Evolutionary conservation across 2,113 vertebrate species (phyloP).

Genomic region (Rhodinocichla rosea): DNA sequence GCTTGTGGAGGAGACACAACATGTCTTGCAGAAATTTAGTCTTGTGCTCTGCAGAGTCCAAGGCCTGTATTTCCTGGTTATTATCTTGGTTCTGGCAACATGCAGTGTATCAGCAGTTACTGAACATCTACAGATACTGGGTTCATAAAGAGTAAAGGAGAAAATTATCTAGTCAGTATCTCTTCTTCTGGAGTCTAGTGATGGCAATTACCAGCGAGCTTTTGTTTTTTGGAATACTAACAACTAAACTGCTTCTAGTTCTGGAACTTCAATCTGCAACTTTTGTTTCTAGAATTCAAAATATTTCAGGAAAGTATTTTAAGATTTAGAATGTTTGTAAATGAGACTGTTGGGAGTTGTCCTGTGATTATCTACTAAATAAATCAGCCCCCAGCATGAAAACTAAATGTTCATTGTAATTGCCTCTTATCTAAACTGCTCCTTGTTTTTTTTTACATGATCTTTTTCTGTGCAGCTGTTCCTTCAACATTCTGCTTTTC

Average conservation of each 20-base stretch:
- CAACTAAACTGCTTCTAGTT: background rate
- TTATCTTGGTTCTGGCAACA: background rate
- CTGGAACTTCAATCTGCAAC: background rate
- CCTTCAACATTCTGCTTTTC: constrained; percentile 6
- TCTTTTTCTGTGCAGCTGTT: background rate
- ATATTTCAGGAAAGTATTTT: background rate
- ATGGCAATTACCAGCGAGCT: background rate
- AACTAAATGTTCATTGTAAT: background rate
- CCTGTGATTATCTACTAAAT: background rate
- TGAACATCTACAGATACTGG: background rate
- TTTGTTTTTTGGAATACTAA: background rate
- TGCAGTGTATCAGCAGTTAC: background rate
- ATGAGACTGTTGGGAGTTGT: background rate
- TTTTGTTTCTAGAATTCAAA: background rate
- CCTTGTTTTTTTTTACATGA: background rate
- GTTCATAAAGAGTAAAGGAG: background rate
- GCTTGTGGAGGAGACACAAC: background rate
- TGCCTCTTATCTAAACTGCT: background rate
- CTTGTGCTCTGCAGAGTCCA: background rate
- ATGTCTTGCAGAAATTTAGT: background rate
- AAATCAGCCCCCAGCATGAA: background rate
- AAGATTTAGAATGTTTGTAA: background rate
- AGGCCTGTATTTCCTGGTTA: background rate
- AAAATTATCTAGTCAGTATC: background rate
- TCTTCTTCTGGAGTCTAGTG: background rate